phyloP scores from a whole-genome alignment of 2,113 vertebrate genomes.

The Tychaedon coryphoeus region DNA sequence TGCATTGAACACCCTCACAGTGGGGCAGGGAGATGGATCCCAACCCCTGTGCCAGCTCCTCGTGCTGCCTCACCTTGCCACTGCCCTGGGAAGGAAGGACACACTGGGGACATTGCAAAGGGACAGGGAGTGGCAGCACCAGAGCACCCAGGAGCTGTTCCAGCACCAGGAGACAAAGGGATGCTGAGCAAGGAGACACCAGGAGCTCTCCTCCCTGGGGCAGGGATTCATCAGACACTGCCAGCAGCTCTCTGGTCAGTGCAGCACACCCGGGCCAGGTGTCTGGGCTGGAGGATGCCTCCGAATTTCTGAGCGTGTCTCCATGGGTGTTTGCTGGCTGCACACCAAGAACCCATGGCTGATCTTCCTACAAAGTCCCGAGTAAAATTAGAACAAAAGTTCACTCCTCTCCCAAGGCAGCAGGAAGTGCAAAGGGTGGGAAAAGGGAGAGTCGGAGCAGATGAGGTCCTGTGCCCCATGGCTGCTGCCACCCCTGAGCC shows the following conservation, averaged over 20 bases:
- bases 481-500: background rate
- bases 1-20: rapidly evolving
- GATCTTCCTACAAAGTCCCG: conserved; percentile 58
- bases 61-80: rapidly evolving
- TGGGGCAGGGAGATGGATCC: background rate
- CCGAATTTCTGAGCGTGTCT: conserved; percentile 46
- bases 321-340: conserved; percentile 65
- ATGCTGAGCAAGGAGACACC: background rate
- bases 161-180: background rate
- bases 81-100: background rate
- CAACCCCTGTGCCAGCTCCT: background rate
- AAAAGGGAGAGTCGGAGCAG: conserved; percentile 36
- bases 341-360: conserved; percentile 66
- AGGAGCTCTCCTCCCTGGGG: background rate
- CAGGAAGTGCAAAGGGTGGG: conserved; percentile 62
- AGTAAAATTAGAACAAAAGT: conserved; percentile 72
- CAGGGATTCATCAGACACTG: background rate
- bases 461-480: conserved; percentile 26
- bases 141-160: background rate
- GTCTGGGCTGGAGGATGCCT: conserved; percentile 58
- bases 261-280: background rate
- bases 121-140: background rate
- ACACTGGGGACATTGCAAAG: background rate
- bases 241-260: background rate
- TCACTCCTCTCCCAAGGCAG: conserved; percentile 64